A percentile compares a stretch with the other conserved stretches of the same genome.
These are phyloP conservation scores for Phyllostomus hastatus DNA, from an alignment of 2,113 vertebrate species.

Conservation along the genomic window DNA sequence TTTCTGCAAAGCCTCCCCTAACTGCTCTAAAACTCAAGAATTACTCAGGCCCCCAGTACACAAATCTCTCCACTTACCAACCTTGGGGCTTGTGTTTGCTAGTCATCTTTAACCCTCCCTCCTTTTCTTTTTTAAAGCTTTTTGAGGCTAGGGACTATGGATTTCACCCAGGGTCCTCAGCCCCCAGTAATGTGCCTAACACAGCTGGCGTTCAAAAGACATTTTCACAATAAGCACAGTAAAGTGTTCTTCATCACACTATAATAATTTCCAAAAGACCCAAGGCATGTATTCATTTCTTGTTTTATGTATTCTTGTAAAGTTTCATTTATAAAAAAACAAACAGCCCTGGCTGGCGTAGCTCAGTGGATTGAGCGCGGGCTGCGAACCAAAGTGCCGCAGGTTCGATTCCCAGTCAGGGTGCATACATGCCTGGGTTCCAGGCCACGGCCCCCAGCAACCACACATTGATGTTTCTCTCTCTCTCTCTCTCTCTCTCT, in stretches of 20 bases:
- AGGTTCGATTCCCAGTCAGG: no score
- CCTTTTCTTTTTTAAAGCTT: background rate
- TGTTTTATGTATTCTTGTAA: background rate
- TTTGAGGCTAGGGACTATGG: background rate
- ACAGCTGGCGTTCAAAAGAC: background rate
- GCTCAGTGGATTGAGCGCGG: no score
- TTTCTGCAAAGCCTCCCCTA: background rate
- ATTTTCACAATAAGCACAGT: background rate
- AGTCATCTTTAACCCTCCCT: background rate
- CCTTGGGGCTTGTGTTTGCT: background rate
- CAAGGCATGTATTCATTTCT: background rate
- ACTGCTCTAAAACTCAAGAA: background rate
- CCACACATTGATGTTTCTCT: no score
- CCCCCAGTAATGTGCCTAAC: background rate
- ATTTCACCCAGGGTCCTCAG: background rate
- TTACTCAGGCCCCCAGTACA: background rate
- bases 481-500: no score
- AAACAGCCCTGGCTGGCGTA: background rate
- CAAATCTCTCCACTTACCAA: background rate
- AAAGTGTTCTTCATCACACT: background rate
- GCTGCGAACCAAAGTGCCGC: no score
- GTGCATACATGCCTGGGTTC: no score
- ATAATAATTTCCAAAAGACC: constrained; percentile 1
- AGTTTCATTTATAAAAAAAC: background rate
- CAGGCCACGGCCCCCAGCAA: no score